Base-by-base conservation (phyloP, 2,888 invertebrate species). In the Tridacna gigas region DNA sequence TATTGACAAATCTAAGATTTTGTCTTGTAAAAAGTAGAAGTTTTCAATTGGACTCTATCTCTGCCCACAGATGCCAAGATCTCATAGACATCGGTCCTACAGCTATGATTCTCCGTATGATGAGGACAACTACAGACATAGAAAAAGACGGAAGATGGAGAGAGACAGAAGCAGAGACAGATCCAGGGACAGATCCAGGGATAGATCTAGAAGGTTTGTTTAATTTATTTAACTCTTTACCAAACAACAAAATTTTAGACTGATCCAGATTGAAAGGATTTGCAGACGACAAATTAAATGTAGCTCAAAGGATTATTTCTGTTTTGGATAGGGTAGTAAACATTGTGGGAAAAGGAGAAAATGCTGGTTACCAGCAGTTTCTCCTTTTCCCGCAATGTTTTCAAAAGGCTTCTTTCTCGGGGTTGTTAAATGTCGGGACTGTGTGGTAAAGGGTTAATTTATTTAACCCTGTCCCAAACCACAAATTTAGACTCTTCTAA, bases 31-130 rank as follows among this genome's bases (percentile, higher is more conserved):
- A n/a, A n/a, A n/a, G n/a, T n/a, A n/a, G n/a, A n/a, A n/a, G n/a
- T n/a, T n/a, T n/a, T n/a, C n/a, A n/a, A n/a, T n/a, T n/a, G n/a
- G n/a, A n/a, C 37, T 37, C 3, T 37, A 37, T 37, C 37, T 37
- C 7, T 37, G 2, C 7, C 69, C 79, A 22, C 85, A 91, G 91
- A 91, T 91, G 91, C 91, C 91, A 67, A 80, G 89, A 28, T 86
- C 85, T 37, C 79, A 86, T 71, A 86, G 89, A 81, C 89, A 85
- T 37, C 85, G 88, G 25, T 90, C 90, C 25, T 84, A 85, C 74
- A 90, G 89, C 73, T 80, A 87, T 26, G 90, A 89, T 15, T 87
- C 86, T 20, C 83, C 88, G 9, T 84, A 86, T 71, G 89, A 89
- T 77, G 90, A 88, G 77, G 90, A 88, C 37, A 85, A 84, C 22